Conservation (phyloP, 2,797 vertebrate genomes). For the Knipowitschia caucasica region DNA sequence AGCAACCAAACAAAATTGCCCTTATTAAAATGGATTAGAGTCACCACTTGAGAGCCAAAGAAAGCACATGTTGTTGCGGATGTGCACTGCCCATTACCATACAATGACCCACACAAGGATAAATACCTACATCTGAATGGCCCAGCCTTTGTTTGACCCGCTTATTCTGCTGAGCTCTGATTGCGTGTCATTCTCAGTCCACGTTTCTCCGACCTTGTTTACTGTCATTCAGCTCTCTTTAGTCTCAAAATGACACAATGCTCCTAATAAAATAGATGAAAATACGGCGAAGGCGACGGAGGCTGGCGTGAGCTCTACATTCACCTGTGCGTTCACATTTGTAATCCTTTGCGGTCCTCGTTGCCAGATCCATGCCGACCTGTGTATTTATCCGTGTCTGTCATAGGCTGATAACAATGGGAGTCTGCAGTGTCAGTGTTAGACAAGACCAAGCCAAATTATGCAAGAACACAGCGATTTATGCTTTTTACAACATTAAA, state of each 20-base stretch:
- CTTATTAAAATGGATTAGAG: neutral
- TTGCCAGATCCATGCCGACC: neutral
- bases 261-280: neutral
- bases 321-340: neutral
- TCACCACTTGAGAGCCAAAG: neutral
- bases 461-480: neutral
- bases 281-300: neutral
- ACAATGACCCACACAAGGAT: neutral
- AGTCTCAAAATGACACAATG: neutral
- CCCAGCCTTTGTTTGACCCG: neutral
- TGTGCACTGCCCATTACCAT: neutral
- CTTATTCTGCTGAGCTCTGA: slow-evolving; percentile 1
- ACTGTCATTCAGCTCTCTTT: slow-evolving; percentile 3
- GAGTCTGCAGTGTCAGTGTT: neutral
- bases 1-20: neutral
- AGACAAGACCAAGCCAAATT: slow-evolving; percentile 8
- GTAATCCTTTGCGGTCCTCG: slow-evolving; percentile 12
- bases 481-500: neutral
- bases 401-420: slow-evolving; percentile 3
- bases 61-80: neutral
- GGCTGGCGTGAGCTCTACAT: slow-evolving; percentile 2
- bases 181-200: neutral
- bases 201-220: slow-evolving; percentile 3
- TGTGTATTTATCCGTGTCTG: neutral
- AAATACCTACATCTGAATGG: neutral